Conservation (phyloP, 2,888 invertebrate species). For the Caradrina kadenii region DNA sequence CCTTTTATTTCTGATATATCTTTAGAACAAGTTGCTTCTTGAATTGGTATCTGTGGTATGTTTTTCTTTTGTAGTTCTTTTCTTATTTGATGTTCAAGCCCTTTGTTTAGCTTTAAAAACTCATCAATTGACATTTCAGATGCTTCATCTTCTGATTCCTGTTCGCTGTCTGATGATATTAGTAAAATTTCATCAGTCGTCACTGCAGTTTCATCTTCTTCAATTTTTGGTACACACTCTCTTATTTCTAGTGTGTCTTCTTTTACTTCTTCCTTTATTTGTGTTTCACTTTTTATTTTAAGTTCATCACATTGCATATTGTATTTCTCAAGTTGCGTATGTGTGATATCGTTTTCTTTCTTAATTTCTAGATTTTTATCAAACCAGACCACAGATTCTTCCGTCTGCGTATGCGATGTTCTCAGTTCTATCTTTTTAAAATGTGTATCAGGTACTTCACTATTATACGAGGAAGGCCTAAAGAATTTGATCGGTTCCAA, state of each 20-base stretch:
- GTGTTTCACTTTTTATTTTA: constrained; percentile 1
- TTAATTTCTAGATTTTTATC: not conserved
- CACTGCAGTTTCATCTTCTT: not conserved
- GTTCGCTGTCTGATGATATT: not conserved
- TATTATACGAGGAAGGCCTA: not conserved
- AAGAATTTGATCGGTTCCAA: not conserved
- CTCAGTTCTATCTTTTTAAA: not conserved
- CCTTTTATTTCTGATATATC: not conserved
- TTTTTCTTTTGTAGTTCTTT: not conserved
- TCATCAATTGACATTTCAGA: constrained; percentile 11
- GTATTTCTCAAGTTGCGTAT: not conserved
- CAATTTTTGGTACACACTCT: not conserved
- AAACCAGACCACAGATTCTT: not conserved
- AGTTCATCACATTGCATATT: constrained; percentile 1
- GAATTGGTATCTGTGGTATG: constrained; percentile 9
- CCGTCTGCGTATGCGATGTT: constrained; percentile 20
- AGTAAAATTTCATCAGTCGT: not conserved
- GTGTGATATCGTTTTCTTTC: not conserved
- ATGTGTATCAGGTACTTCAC: not conserved
- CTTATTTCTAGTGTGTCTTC: not conserved
- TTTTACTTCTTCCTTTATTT: constrained; percentile 2
- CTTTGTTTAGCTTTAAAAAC: not conserved
- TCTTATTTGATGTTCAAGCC: constrained; percentile 5
- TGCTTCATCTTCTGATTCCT: not conserved
- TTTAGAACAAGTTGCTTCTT: not conserved